phyloP scores from a whole-genome alignment of 2,888 invertebrate species.

The Muschampia plurimacula region DNA sequence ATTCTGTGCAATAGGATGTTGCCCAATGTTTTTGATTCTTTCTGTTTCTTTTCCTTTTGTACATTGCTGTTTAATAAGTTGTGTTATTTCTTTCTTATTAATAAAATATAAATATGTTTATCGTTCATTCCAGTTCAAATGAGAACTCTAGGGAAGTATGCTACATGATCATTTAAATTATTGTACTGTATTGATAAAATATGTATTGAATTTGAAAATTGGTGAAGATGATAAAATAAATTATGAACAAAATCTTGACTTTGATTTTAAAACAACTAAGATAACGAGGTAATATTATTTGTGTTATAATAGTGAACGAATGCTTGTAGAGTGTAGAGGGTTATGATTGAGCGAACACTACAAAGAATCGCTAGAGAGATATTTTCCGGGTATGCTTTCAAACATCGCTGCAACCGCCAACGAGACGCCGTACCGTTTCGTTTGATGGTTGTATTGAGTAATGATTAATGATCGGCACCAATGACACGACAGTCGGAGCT shows the following conservation, averaged over 20 bases:
- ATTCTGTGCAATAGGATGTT: slow-evolving; percentile 79
- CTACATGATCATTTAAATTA: slow-evolving; percentile 83
- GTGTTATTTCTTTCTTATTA: slow-evolving; percentile 80
- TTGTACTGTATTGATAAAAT: slow-evolving; percentile 82
- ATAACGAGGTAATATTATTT: not conserved
- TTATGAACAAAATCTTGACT: slow-evolving; percentile 73
- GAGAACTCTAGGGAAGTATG: slow-evolving; percentile 80
- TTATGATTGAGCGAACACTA: slow-evolving; percentile 24
- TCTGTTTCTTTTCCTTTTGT: slow-evolving; percentile 64
- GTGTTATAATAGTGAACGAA: too few species aligned
- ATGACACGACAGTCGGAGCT: slow-evolving; percentile 83
- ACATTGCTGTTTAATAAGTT: slow-evolving; percentile 76
- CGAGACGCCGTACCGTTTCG: slow-evolving; percentile 68
- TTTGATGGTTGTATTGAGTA: slow-evolving; percentile 78
- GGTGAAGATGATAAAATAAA: slow-evolving; percentile 85
- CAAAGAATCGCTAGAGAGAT: slow-evolving; percentile 36
- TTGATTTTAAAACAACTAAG: slow-evolving; percentile 51
- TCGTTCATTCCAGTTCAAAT: slow-evolving; percentile 85
- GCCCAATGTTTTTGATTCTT: slow-evolving; percentile 60
- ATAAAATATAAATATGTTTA: slow-evolving; percentile 81
- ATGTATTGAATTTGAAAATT: slow-evolving; percentile 83
- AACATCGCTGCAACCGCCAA: slow-evolving; percentile 71
- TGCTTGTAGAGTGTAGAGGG: not conserved
- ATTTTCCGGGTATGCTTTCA: slow-evolving; percentile 47
- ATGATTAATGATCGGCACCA: slow-evolving; percentile 80